Conservation (phyloP, 2,888 invertebrate genomes). For the Ypsolopha sequella region DNA sequence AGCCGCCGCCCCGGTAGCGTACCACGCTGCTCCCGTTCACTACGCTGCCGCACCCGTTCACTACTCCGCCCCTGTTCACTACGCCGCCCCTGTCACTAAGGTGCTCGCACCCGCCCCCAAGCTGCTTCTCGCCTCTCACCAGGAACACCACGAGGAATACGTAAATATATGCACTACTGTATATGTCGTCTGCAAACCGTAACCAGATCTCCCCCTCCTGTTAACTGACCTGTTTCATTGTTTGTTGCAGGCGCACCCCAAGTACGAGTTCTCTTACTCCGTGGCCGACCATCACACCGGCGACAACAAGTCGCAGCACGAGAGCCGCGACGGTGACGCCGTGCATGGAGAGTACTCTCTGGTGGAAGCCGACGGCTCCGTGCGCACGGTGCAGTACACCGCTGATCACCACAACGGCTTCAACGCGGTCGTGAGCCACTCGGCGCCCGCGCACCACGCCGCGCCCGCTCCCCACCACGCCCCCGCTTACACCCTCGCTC, state of each 20-base stretch:
- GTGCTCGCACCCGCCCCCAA: conserved; percentile 5
- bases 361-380: no score
- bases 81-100: conserved; percentile 21
- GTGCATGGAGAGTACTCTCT: no score
- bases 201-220: background rate
- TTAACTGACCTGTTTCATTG: background rate
- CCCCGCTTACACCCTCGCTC: no score
- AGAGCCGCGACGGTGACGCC: no score
- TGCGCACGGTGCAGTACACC: no score
- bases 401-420: no score
- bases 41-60: conserved; percentile 16
- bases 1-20: no score
- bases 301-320: no score
- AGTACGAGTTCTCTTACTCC: conserved; percentile 53
- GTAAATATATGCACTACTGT: conserved; percentile 14
- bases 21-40: conserved; percentile 10
- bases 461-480: conserved; percentile 12
- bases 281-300: no score
- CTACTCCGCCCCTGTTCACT: conserved; percentile 12
- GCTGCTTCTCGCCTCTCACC: conserved; percentile 5
- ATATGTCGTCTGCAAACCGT: conserved; percentile 3
- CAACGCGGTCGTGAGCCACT: conserved; percentile 2
- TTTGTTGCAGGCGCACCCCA: conserved; percentile 40
- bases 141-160: background rate
- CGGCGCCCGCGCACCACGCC: conserved; percentile 16